These are phyloP conservation scores for Drosophila teissieri DNA, from an alignment of 1,140 invertebrate genomes.

Conservation along the genomic window DNA sequence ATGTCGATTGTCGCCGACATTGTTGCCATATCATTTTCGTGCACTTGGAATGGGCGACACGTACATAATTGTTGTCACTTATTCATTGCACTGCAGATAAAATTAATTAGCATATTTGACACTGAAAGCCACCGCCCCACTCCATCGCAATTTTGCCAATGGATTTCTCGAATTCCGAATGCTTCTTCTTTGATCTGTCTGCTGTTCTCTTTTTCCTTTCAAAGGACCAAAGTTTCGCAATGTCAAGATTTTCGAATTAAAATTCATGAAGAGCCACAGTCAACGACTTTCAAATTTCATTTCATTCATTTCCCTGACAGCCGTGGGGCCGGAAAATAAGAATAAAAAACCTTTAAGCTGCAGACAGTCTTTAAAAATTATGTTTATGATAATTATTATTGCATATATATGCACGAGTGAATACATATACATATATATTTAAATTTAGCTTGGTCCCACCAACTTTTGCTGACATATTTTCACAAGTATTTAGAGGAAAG, in stretches of 20 bases:
- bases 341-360: constrained; percentile 2
- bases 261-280: constrained; percentile 38
- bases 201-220: background rate
- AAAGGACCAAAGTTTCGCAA: constrained; percentile 42
- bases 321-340: background rate
- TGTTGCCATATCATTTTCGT: constrained; percentile 40
- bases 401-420: constrained; percentile 18
- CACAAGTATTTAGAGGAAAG: constrained; percentile 50
- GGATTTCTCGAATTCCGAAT: constrained; percentile 3
- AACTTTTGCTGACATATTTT: constrained; percentile 54
- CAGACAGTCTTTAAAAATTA: constrained; percentile 39
- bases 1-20: constrained; percentile 31
- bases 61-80: constrained; percentile 41
- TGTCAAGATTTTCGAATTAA: constrained; percentile 36
- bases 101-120: constrained; percentile 44
- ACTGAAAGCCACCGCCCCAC: constrained; percentile 11
- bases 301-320: constrained; percentile 5
- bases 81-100: constrained; percentile 40
- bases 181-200: background rate
- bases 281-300: constrained; percentile 29
- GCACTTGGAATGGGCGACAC: background rate
- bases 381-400: constrained; percentile 48
- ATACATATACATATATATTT: constrained; percentile 3
- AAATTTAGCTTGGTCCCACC: background rate
- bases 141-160: background rate